Evolutionary conservation across 92 coral and sea anemone genomes (phyloP), one percentile per base, ranked within the genome.

Genomic region (Palythoa grandis): DNA sequence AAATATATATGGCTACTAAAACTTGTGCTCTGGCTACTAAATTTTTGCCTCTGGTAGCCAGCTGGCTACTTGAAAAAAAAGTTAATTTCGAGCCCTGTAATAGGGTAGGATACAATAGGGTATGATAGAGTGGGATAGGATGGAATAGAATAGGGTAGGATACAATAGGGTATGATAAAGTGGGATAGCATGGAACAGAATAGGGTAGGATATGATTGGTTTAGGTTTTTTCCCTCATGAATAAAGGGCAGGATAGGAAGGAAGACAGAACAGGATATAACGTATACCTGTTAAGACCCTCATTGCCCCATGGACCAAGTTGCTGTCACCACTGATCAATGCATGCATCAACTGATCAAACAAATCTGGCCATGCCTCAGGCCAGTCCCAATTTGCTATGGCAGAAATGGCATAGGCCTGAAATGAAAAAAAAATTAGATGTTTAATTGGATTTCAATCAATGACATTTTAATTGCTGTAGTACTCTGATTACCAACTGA

Each of bases 351-450:
- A 86, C 56, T 86, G 93, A 53, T 92, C 94, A 91, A 96, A 96
- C 87, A 96, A 89, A 68, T 96, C 94, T 71, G 99, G 99, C 99
- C 99, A 96, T 0, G 92, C 94, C 56, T 95, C 99, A 10, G 98
- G 98, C 99, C 99, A 96, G 85, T 96, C 99, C 99, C 99, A 95
- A 83, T 95, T 93, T 53, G 99, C 99, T 57, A 96, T 96, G 39
- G 96, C 99, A 3, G 99, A 96, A 86, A 96, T 96, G 12, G 98
- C 99, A 86, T 96, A 96, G 37, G 99, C 99, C 99, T 96, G 79
- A 29, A 86, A 67, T 15, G 12, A 13, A 66, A 66, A 66, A 66
- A 20, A 66, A 6, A 8, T 8, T 8, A 25, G 15, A 11, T n/a
- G 0, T n/a, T 63, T 5, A 7, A 9, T 63, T n/a, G 22, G 3